Base-by-base conservation (phyloP, 1,140 invertebrate genomes). In the Zophobas atratus region DNA sequence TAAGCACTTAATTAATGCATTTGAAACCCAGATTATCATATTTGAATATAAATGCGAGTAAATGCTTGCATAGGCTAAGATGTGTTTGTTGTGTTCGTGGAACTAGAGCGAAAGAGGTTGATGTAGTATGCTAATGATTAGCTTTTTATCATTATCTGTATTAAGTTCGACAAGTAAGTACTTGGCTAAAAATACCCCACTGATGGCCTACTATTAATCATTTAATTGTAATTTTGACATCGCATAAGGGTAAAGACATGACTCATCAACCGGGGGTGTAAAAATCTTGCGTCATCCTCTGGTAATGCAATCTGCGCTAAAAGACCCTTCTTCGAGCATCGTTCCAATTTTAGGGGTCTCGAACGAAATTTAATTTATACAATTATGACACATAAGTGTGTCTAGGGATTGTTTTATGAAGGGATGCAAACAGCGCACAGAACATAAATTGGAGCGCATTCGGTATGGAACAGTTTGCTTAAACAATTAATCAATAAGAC, bases 31-130 rank as follows among this genome's bases (percentile, higher is more conserved):
- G 39, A 67, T 67, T 67, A 43, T 32, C 60, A 67, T 67, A 67
- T 67, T 67, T 67, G 60, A 67, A 67, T 67, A 67, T 67, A 41
- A 67, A 67, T 67, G 60, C 38, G 60, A 67, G 60, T 67, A 67
- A 67, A 67, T 67, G 43, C 8, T 67, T 48, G 60, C 60, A 67
- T 43, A 67, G 57, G 39, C 38, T 43, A 1, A 41, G 39, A 41
- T 39, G 49, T 20, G n/a, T 51, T 51, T 51, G 49, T 51, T 51
- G 3, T 51, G 4, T 51, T 51, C 4, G n/a, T 51, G 49, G 49
- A 51, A 51, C 49, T 8, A 46, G 6, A 46, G 3, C 3, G 43
- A 46, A 46, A 46, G 43, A 46, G 3, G 43, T 3, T 51, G n/a
- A 51, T 51, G 6, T 51, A 51, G 49, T 6, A 51, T 60, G 56